phyloP scores from a whole-genome alignment of 1,140 invertebrate genomes.

The Pseudomyrmex dendroicus region DNA sequence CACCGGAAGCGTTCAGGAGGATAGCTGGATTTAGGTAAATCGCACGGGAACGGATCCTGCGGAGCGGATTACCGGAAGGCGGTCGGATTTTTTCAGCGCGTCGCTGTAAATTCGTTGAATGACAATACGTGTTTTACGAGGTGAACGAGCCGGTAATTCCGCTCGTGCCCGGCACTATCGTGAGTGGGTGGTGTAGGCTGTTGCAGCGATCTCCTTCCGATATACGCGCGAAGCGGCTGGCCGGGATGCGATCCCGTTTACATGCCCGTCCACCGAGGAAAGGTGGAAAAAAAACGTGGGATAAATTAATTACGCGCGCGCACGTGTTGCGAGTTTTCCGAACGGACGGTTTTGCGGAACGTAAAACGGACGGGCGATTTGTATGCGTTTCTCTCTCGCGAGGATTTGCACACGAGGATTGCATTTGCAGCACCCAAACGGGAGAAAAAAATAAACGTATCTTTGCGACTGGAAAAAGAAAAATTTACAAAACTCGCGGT shows the following conservation, averaged over 20 bases:
- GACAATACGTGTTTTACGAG: slow-evolving; percentile 83
- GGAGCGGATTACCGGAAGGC: background rate
- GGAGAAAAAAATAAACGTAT: background rate
- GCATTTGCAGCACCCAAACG: background rate
- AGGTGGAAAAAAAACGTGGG: background rate
- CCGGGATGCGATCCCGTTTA: slow-evolving; percentile 46
- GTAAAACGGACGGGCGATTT: slow-evolving; percentile 29
- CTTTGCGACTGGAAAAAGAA: background rate
- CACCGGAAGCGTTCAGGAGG: slow-evolving; percentile 59
- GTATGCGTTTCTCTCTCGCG: background rate
- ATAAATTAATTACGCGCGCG: slow-evolving; percentile 52
- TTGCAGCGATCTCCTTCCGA: slow-evolving; percentile 62
- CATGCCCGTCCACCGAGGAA: slow-evolving; percentile 47
- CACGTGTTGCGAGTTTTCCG: background rate
- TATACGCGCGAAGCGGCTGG: slow-evolving; percentile 4
- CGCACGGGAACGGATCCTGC: slow-evolving; percentile 55
- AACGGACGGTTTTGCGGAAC: slow-evolving; percentile 8
- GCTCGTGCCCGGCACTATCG: slow-evolving; percentile 56
- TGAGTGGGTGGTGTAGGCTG: slow-evolving; percentile 45
- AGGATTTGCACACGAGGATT: slow-evolving; percentile 22
- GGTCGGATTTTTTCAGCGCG: slow-evolving; percentile 42
- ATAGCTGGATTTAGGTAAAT: slow-evolving; percentile 20
- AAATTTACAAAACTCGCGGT: background rate
- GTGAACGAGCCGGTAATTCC: slow-evolving; percentile 62
- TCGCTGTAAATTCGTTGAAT: slow-evolving; percentile 81